phyloP scores from a whole-genome alignment of 2,888 invertebrate genomes.

The Beris morrisii region DNA sequence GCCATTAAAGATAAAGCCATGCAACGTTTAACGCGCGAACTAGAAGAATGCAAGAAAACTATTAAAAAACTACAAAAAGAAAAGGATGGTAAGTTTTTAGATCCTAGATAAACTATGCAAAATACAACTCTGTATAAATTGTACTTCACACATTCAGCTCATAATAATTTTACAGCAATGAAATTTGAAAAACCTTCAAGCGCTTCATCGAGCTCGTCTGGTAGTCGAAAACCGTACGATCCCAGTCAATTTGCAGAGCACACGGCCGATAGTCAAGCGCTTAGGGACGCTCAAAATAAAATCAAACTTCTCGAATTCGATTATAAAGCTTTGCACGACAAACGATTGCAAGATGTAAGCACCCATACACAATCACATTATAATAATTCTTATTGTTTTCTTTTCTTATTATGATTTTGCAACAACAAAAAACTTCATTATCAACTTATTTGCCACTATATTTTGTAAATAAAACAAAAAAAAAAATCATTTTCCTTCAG shows the following conservation, averaged over 20 bases:
- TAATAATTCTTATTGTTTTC: too few relatives aligned
- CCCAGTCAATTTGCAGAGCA: conserved; percentile 52
- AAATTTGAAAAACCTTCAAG: conserved; percentile 42
- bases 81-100: conserved; percentile 62
- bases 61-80: conserved; percentile 76
- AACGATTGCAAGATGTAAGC: conserved; percentile 79
- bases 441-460: background rate
- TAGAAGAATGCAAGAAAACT: conserved; percentile 75
- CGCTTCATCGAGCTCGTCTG: conserved; percentile 34
- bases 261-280: conserved; percentile 48
- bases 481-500: conserved; percentile 52
- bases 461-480: background rate
- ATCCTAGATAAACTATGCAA: conserved; percentile 38
- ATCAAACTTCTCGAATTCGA: conserved; percentile 74
- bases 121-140: conserved; percentile 2
- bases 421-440: background rate
- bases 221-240: conserved; percentile 51
- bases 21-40: conserved; percentile 71
- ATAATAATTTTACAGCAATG: conserved; percentile 38
- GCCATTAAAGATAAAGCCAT: conserved; percentile 74
- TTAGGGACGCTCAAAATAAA: conserved; percentile 62
- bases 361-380: background rate
- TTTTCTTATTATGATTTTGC: background rate
- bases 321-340: conserved; percentile 73
- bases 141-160: background rate